Conservation (phyloP, 2,888 invertebrate genomes). For the Heliconius aoede region DNA sequence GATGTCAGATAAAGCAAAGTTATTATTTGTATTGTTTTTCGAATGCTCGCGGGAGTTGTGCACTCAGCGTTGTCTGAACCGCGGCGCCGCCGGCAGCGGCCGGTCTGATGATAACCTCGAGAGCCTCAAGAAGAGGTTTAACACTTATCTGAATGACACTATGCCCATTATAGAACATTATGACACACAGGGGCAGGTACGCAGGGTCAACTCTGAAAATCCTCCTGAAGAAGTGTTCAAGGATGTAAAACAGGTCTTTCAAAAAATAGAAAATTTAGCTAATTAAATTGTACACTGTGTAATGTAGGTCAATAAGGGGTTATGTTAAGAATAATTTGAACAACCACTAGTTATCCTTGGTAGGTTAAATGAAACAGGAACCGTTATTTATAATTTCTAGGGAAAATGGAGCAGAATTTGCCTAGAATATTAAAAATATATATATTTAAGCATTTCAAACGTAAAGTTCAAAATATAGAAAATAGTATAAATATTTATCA, state of each 20-base stretch:
- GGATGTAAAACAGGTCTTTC: conserved; percentile 81
- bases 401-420: background rate
- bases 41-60: conserved; percentile 94
- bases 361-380: background rate
- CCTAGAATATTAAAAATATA: background rate
- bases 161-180: conserved; percentile 95
- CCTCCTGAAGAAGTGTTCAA: conserved; percentile 86
- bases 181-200: conserved; percentile 87
- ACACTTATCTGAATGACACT: conserved; percentile 93
- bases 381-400: background rate
- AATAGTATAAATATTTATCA: background rate
- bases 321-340: conserved; percentile 30
- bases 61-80: conserved; percentile 91
- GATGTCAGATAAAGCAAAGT: conserved; percentile 92
- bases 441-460: conserved; percentile 4
- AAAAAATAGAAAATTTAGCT: conserved; percentile 60
- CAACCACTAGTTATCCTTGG: background rate
- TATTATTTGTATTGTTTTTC: conserved; percentile 95
- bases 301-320: conserved; percentile 53
- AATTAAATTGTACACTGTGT: conserved; percentile 54
- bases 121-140: conserved; percentile 92
- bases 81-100: conserved; percentile 95
- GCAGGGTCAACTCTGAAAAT: conserved; percentile 88
- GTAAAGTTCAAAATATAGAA: conserved; percentile 10
- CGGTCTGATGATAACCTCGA: conserved; percentile 97